Evolutionary conservation across 2,113 vertebrate genomes (phyloP), one percentile per base, ranked within the genome.

Genomic region (Ceyx cyanopectus): DNA sequence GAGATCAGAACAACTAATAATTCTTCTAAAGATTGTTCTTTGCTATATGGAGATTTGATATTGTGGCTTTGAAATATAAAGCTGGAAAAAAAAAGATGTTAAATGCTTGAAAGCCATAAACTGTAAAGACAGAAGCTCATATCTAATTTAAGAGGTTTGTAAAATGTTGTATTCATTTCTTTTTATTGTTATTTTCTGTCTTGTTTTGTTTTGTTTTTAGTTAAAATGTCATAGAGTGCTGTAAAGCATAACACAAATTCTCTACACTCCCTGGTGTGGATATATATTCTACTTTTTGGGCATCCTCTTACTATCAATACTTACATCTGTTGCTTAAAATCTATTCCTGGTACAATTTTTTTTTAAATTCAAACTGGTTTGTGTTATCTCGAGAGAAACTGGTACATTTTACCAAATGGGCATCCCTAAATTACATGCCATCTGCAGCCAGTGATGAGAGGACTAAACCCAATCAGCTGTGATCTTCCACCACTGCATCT

Each of bases 401-500:
- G 97, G 97, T 97, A 98, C 97, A 98, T 98, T 97, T 97, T 95
- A 98, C 95, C 96, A 97, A 98, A 97, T 92, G 90, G 97, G 96
- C 97, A 98, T 97, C 98, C 95, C 93, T 98, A 97, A 98, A 98
- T 98, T 98, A 85, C 96, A 95, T 95, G 93, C 97, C 98, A 98
- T 98, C 98, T 98, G 98, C 95, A 98, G 96, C 97, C 96, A 96
- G 96, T 96, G 96, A 97, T 97, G 97, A 97, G 97, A 97, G 96
- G 97, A 97, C 96, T 96, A 98, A 98, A 97, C 97, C 93, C 97
- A 98, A 98, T 98, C 98, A 99, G 98, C 99, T 99, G 98, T 98
- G 98, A 98, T 98, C 98, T 96, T 98, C 95, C 65, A 98, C 98
- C 98, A 97, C 89, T 84, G 93, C 83, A 96, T 97, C 92, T 96